phyloP scores from a whole-genome alignment of 2,113 vertebrate genomes.

The Lanius ludovicianus region DNA sequence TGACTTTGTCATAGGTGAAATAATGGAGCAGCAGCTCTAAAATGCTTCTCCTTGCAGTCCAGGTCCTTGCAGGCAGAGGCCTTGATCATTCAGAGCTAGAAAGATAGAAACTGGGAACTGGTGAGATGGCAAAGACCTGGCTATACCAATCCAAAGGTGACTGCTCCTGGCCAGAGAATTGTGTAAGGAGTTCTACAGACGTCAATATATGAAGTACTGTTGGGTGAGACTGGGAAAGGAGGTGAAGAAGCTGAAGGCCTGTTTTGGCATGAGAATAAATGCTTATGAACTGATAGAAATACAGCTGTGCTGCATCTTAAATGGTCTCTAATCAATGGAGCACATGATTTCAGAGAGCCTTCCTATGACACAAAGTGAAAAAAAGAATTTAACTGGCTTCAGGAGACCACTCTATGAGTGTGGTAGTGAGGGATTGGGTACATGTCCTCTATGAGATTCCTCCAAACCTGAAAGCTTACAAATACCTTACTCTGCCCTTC shows the following conservation, averaged over 20 bases:
- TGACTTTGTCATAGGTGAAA: background rate
- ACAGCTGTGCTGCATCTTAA: background rate
- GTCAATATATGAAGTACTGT: background rate
- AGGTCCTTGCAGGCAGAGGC: background rate
- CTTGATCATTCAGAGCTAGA: background rate
- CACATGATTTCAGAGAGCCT: background rate
- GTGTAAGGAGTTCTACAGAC: background rate
- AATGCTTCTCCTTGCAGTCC: background rate
- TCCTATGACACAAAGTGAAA: background rate
- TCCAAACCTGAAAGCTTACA: background rate
- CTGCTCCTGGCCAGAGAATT: background rate
- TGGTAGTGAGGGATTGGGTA: background rate
- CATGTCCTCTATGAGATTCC: background rate
- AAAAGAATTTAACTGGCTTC: background rate
- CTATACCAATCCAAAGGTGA: background rate
- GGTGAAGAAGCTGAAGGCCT: background rate
- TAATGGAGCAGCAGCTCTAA: background rate
- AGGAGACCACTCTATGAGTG: background rate
- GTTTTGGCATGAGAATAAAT: background rate
- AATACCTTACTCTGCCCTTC: background rate
- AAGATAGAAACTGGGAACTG: background rate
- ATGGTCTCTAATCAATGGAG: background rate
- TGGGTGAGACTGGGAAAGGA: background rate
- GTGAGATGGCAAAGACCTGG: background rate
- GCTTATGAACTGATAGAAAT: background rate